Evolutionary conservation across 2,113 vertebrate species (phyloP), one percentile per base, ranked within the genome.

Genomic region (Toxotes chatareus): DNA sequence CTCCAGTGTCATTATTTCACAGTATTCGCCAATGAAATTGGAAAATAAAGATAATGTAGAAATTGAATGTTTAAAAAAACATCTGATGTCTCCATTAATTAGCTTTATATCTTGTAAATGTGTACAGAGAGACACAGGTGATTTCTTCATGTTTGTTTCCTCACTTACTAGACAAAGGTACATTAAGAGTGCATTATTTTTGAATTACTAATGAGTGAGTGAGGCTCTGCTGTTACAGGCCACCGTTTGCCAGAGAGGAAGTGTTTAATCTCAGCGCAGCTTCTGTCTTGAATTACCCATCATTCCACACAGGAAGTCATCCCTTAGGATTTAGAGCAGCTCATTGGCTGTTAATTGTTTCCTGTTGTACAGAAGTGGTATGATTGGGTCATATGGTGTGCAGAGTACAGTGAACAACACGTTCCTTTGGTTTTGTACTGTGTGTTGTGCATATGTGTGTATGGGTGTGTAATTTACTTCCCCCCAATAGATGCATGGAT

Each of bases 291-390:
- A 91, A 93, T 93, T 92, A 93, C 90, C 89, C 88, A 92, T 93
- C 92, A 89, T 92, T 94, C 91, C 79, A 86, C 87, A 91, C 92
- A 93, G 92, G 93, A 94, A 94, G 91, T 88, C 86, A 92, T 94
- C 92, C 92, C 79, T 92, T 89, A 92, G 91, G 90, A 90, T 86
- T 90, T 85, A 87, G 88, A 91, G 91, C 84, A 89, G 86, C 91
- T 91, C 89, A 93, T 92, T 93, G 91, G 89, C 80, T 87, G 86
- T 91, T 93, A 93, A 94, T 94, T 92, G 92, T 91, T 94, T 94
- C 93, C 93, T 92, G 86, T 93, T 91, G 86, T 76, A 89, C 83
- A 82, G 76, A 93, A 90, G 89, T 79, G 82, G 80, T 84, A 72
- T 69, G 79, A 91, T 90, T 89, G 80, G 85, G 77, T 93, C 90